Evolutionary conservation across 1,140 invertebrate species (phyloP).

Genomic region (Pseudomyrmex gracilis): DNA sequence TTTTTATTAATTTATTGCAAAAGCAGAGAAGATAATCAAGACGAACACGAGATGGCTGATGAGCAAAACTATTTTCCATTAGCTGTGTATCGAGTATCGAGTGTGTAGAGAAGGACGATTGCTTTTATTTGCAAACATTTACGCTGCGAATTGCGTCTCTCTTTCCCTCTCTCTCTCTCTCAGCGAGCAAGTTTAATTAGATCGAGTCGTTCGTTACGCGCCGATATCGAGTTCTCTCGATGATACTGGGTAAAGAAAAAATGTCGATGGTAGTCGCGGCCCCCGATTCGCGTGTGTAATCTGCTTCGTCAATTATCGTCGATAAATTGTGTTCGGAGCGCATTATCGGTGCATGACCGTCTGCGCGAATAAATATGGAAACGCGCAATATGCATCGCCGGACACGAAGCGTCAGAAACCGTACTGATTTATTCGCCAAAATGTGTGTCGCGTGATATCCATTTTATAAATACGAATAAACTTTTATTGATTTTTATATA

Average conservation of each 20-base stretch:
- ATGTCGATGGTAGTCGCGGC: slow-evolving; percentile 7
- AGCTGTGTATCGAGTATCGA: background rate
- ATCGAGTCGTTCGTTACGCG: slow-evolving; percentile 42
- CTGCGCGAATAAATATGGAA: slow-evolving; percentile 54
- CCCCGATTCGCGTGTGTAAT: slow-evolving; percentile 54
- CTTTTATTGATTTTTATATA: background rate
- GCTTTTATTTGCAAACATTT: slow-evolving; percentile 42
- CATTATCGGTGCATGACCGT: slow-evolving; percentile 30
- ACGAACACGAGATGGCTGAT: background rate
- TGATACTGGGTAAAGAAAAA: slow-evolving; percentile 32
- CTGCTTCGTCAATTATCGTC: slow-evolving; percentile 59
- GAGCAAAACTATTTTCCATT: slow-evolving; percentile 31
- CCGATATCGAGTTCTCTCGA: slow-evolving; percentile 46
- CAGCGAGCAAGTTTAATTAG: slow-evolving; percentile 51
- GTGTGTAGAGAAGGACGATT: background rate
- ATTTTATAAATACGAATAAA: too few species aligned
- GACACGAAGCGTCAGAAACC: slow-evolving; percentile 1
- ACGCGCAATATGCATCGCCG: slow-evolving; percentile 26
- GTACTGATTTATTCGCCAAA: slow-evolving; percentile 5
- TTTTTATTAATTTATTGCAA: slow-evolving; percentile 1
- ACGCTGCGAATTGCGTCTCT: background rate
- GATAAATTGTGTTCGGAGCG: slow-evolving; percentile 56
- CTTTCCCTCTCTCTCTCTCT: too few species aligned
- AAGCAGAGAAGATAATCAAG: slow-evolving; percentile 8
- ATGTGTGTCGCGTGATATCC: slow-evolving; percentile 1